Conservation (phyloP, 2,888 invertebrate genomes). For the Synergus gifuensis region DNA sequence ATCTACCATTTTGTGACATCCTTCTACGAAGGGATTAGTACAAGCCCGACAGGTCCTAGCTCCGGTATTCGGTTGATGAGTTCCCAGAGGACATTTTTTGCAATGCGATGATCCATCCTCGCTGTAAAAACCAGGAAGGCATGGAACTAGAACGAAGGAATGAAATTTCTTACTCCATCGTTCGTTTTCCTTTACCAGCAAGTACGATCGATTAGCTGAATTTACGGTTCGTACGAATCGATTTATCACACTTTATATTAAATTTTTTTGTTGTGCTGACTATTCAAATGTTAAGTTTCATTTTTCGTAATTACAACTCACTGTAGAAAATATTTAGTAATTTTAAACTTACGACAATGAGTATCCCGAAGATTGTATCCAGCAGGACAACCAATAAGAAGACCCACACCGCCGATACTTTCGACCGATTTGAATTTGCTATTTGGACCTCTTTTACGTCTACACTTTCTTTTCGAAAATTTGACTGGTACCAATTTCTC, state of each 20-base stretch:
- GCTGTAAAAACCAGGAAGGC: slow-evolving; percentile 67
- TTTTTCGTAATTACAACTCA: too few species aligned
- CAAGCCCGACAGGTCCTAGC: slow-evolving; percentile 67
- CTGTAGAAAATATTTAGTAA: neutral
- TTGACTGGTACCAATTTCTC: slow-evolving; percentile 64
- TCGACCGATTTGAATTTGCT: slow-evolving; percentile 54
- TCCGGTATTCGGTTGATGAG: slow-evolving; percentile 67
- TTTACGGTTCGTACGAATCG: neutral
- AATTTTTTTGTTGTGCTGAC: neutral
- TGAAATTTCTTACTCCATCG: slow-evolving; percentile 39
- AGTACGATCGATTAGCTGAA: slow-evolving; percentile 10
- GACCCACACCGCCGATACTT: slow-evolving; percentile 61
- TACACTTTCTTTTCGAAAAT: slow-evolving; percentile 47
- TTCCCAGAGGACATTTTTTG: slow-evolving; percentile 67
- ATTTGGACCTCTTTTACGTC: slow-evolving; percentile 56
- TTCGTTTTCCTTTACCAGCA: neutral
- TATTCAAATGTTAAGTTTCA: too few species aligned
- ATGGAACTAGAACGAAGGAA: slow-evolving; percentile 63
- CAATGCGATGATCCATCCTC: slow-evolving; percentile 67
- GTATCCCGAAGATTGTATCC: slow-evolving; percentile 67
- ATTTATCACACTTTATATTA: neutral
- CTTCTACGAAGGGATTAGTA: slow-evolving; percentile 68
- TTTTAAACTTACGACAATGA: slow-evolving; percentile 64
- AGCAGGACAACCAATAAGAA: slow-evolving; percentile 69
- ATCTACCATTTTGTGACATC: slow-evolving; percentile 67